Evolutionary conservation across 2,113 vertebrate genomes (phyloP).

Genomic region (Toxotes chatareus): DNA sequence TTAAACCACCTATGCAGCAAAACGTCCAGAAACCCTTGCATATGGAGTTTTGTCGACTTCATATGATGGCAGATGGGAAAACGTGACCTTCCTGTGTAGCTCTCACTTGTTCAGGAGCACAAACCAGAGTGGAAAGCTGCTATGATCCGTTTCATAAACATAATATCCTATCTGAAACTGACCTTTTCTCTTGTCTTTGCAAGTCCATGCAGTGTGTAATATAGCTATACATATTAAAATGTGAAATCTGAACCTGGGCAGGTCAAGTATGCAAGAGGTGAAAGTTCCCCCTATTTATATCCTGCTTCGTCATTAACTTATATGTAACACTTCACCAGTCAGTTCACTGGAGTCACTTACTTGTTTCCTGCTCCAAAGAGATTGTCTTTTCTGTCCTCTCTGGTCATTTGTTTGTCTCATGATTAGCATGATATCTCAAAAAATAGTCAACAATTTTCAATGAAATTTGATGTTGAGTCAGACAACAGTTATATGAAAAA

Average conservation of each 20-base stretch:
- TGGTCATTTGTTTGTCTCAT: not conserved
- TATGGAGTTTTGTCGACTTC: conserved; percentile 15
- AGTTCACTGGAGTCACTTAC: not conserved
- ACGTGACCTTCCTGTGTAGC: not conserved
- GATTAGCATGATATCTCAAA: not conserved
- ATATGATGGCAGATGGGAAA: conserved; percentile 23
- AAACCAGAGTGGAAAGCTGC: not conserved
- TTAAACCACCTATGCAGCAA: conserved; percentile 37
- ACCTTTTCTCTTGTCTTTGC: not conserved
- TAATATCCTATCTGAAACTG: not conserved
- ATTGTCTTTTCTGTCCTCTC: not conserved
- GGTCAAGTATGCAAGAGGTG: conserved; percentile 56
- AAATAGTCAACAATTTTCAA: not conserved
- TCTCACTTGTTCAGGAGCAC: not conserved
- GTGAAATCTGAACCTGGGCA: conserved; percentile 49
- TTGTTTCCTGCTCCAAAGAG: not conserved
- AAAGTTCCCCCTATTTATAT: conserved; percentile 61
- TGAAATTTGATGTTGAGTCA: not conserved
- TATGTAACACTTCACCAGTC: too few relatives aligned
- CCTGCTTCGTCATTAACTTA: conserved; percentile 15
- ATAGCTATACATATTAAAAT: not conserved
- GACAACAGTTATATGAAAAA: not conserved
- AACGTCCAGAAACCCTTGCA: conserved; percentile 34
- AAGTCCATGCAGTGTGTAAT: not conserved
- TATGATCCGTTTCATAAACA: not conserved